These are phyloP conservation scores for Drosophila nigritarsus DNA, from an alignment of 2,888 invertebrate species.

Conservation along the genomic window DNA sequence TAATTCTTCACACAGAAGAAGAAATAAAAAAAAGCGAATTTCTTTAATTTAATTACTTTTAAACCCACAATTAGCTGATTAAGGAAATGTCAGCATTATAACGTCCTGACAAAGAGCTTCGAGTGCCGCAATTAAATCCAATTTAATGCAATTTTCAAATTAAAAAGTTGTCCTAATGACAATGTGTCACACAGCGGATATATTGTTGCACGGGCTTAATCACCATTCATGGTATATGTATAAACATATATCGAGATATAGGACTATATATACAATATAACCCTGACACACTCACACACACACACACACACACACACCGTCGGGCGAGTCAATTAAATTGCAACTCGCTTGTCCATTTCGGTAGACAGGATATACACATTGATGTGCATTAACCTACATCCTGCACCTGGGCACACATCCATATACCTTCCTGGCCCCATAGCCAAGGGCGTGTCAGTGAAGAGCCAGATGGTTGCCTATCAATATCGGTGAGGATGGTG, in stretches of 20 bases:
- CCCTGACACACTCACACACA: conserved; percentile 3
- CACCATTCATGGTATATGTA: not conserved
- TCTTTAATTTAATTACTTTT: not conserved
- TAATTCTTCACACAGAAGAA: not conserved
- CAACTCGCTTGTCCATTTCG: conserved; percentile 14
- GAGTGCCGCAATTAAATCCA: conserved; percentile 11
- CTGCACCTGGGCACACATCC: conserved; percentile 18
- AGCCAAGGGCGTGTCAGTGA: conserved; percentile 18
- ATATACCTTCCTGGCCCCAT: not conserved
- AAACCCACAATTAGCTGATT: not conserved
- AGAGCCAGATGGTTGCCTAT: conserved; percentile 12
- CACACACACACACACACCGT: not conserved
- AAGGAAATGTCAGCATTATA: not conserved
- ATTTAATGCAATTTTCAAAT: conserved; percentile 21
- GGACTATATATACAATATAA: not conserved
- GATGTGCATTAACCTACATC: conserved; percentile 61
- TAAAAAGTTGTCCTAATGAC: conserved; percentile 11
- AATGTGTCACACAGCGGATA: conserved; percentile 18
- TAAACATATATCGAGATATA: not conserved
- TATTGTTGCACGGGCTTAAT: conserved; percentile 7
- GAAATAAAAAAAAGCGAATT: not conserved
- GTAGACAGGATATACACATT: conserved; percentile 30
- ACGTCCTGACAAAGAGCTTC: no score
- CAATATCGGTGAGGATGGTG: conserved; percentile 8
- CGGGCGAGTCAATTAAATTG: conserved; percentile 28